Conservation (phyloP, 2,113 vertebrate species). For the Cariama cristata region DNA sequence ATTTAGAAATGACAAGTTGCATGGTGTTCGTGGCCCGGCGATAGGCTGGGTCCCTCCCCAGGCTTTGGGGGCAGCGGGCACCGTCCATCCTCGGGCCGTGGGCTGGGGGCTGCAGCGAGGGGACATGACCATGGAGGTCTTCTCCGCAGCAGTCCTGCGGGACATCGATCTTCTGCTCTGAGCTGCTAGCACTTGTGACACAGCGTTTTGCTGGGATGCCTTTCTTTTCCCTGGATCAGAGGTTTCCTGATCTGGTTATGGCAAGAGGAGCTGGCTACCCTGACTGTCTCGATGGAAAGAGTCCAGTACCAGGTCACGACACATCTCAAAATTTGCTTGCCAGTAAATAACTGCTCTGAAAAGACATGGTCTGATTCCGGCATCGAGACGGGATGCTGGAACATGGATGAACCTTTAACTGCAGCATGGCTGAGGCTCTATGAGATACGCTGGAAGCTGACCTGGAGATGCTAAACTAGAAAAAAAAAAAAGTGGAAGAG, state of each 20-base stretch:
- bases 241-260: neutral
- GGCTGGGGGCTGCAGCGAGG: neutral
- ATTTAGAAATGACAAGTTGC: neutral
- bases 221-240: neutral
- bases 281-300: fast-evolving
- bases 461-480: neutral
- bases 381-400: neutral
- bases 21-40: neutral
- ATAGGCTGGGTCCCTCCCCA: neutral
- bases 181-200: neutral
- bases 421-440: neutral
- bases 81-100: neutral
- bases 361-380: fast-evolving
- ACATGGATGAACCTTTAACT: neutral
- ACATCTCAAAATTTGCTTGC: neutral
- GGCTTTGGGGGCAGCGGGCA: too few relatives aligned
- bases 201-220: fast-evolving
- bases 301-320: fast-evolving
- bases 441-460: neutral
- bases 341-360: neutral
- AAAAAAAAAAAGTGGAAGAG: neutral
- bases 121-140: neutral
- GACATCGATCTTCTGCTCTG: too few relatives aligned
- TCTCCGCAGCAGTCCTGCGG: neutral
- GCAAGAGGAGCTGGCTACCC: fast-evolving